Percentiles rank a stretch among this genome's conserved stretches.
Conservation (phyloP, 1,140 invertebrate species). For the Coelopa frigida region DNA sequence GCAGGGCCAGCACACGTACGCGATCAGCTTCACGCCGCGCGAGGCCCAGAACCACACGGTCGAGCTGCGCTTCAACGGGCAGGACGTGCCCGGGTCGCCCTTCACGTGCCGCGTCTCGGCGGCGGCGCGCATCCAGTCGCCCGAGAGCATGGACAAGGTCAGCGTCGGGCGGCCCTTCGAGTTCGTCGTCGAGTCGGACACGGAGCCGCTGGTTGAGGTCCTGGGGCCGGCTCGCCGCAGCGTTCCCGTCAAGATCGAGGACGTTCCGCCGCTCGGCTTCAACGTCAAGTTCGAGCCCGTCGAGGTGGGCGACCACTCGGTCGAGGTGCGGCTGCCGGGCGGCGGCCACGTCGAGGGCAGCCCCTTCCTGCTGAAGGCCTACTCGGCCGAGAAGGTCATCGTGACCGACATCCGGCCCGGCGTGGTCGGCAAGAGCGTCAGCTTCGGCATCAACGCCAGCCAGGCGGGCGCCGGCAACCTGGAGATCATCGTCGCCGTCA, state of each 20-base stretch:
- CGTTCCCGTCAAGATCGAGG: constrained; percentile 57
- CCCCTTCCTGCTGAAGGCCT: constrained; percentile 92
- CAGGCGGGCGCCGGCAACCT: constrained; percentile 84
- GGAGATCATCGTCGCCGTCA: constrained; percentile 97
- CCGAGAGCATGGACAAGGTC: constrained; percentile 84
- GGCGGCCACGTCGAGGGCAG: constrained; percentile 84
- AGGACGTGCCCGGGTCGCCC: constrained; percentile 85
- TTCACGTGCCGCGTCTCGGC: constrained; percentile 65
- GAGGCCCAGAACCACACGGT: constrained; percentile 85
- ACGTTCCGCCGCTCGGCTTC: constrained; percentile 48
- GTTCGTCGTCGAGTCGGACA: constrained; percentile 77
- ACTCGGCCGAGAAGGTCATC: constrained; percentile 76
- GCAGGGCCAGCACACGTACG: constrained; percentile 91
- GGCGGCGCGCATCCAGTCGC: constrained; percentile 65
- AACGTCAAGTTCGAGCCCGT: constrained; percentile 76
- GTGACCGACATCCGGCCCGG: constrained; percentile 87
- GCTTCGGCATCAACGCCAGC: constrained; percentile 80
- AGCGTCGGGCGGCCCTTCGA: constrained; percentile 75
- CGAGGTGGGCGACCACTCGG: constrained; percentile 89
- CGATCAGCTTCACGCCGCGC: constrained; percentile 92
- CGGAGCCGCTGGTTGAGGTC: constrained; percentile 68
- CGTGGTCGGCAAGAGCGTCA: constrained; percentile 83
- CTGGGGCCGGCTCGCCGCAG: constrained; percentile 65
- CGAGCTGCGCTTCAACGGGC: constrained; percentile 90
- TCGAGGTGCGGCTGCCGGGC: constrained; percentile 67